Evolutionary conservation across 2,888 invertebrate genomes (phyloP), one percentile per base, ranked within the genome.

Genomic region (Tinea pellionella): DNA sequence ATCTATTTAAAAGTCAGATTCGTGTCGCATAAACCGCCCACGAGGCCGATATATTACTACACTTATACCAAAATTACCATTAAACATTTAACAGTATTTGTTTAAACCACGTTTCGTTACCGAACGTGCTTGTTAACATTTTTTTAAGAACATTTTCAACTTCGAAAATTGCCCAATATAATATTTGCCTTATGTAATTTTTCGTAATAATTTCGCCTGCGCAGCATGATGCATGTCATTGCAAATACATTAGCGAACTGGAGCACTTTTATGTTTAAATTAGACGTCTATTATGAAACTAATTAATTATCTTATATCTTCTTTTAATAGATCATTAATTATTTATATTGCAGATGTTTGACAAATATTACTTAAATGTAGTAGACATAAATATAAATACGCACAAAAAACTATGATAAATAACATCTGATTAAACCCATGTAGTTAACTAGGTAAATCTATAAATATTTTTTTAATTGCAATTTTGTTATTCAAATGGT

Each of bases 121-220:
- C 61, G 64, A 65, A 62, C 62, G 59, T 63, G 65, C 63, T 65
- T 64, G 60, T 66, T 63, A 61, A 63, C 63, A 58, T 66, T 61
- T 63, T 24, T 62, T 24, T 51, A 41, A 41, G 8, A 6, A 24
- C 3, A 2, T 18, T 47, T 18, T n/a, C n/a, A n/a, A n/a, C n/a
- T n/a, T n/a, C n/a, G n/a, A 47, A 47, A 8, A 47, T 47, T 47
- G 9, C 47, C n/a, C 15, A 47, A 47, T 47, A 47, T 47, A 47
- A 47, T 47, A 47, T 47, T 47, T 47, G 47, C 15, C 15, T 16
- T 47, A 47, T 47, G 47, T 16, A 16, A 47, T 2, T 16, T 47
- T 13, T 16, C 47, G 47, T 47, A 47, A 47, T 47, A 16, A 16
- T 47, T 37, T 37, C 37, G 37, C 47, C 47, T 4, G 47, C 47